phyloP scores from a whole-genome alignment of 2,888 invertebrate species.

The Melanargia galathea region DNA sequence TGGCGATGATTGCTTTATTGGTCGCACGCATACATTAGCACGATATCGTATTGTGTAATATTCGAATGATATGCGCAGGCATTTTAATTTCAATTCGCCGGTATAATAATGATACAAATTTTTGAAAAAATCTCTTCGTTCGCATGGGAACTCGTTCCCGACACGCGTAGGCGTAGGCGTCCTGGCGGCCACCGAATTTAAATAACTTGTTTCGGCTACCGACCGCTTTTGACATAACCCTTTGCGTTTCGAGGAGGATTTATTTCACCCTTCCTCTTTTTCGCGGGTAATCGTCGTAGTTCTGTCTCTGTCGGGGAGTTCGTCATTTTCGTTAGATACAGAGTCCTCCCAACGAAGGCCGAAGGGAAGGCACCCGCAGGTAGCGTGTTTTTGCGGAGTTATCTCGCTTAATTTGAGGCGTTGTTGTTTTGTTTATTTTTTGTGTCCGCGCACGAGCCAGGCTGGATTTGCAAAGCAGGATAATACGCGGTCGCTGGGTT shows the following conservation, averaged over 20 bases:
- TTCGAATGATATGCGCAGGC: slow-evolving; percentile 51
- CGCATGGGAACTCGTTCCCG: slow-evolving; percentile 41
- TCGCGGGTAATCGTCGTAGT: slow-evolving; percentile 47
- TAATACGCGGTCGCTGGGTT: slow-evolving; percentile 29
- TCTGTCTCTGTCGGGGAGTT: slow-evolving; percentile 56
- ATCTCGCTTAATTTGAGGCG: slow-evolving; percentile 64
- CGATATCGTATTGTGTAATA: slow-evolving; percentile 54
- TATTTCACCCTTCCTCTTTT: slow-evolving; percentile 54
- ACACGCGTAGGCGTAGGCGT: slow-evolving; percentile 59
- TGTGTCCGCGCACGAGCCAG: slow-evolving; percentile 57
- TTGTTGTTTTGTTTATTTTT: slow-evolving; percentile 60
- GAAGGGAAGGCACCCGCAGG: slow-evolving; percentile 55
- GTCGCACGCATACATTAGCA: slow-evolving; percentile 58
- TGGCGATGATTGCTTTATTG: slow-evolving; percentile 80
- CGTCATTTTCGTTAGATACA: slow-evolving; percentile 53
- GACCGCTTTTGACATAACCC: slow-evolving; percentile 70
- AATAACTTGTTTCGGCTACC: slow-evolving; percentile 78
- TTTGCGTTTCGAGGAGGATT: slow-evolving; percentile 52
- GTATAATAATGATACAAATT: slow-evolving; percentile 42
- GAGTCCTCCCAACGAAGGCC: slow-evolving; percentile 53
- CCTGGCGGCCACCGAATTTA: slow-evolving; percentile 65
- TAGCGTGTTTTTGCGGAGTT: slow-evolving; percentile 72
- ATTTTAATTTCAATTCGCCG: slow-evolving; percentile 60
- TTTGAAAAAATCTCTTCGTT: slow-evolving; percentile 43
- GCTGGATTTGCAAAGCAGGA: slow-evolving; percentile 45